Evolutionary conservation across 1,140 invertebrate genomes (phyloP), one percentile per base, ranked within the genome.

Genomic region (Elysia chlorotica): DNA sequence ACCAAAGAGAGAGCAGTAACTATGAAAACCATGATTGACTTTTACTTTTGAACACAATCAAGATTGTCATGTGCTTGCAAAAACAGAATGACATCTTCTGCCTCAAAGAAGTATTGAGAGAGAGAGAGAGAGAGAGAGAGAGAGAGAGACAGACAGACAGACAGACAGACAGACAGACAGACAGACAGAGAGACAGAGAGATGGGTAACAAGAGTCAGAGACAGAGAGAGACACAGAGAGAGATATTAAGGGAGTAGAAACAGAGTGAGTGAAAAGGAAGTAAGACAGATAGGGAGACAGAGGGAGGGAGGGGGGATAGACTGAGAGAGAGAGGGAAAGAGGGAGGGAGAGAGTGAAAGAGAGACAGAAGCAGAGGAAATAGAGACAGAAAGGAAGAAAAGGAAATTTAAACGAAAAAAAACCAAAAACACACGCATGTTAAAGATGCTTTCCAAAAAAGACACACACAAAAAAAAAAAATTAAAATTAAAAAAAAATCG

Each of bases 131-230:
- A 59, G 0, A 38, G n/a, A 67, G 37, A 67, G 10, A 67, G 65
- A 61, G 21, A 71, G 57, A 71, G 23, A 71, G 54, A 61, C 33
- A 71, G 31, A 61, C 30, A 59, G 23, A 38, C 33, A 71, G 36
- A 38, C 35, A 38, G 68, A 61, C 56, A 62, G 57, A 65, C 35
- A 73, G 71, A 73, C 30, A 66, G 28, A 57, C 48, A 66, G 62
- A 38, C 31, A 66, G 63, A 66, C 33, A 57, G 48, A 38, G 23
- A 31, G 37, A 37, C 25, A 23, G 30, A 35, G 30, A 31, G 21
- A 35, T 25, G 30, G 30, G 37, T n/a, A 41, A n/a, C n/a, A 70
- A 6, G 23, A 59, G n/a, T 1, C 10, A 25, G 54, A 17, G 36
- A 28, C 25, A 28, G 56, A 36, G 37, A 31, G 33, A 21, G n/a